These are phyloP conservation scores for Vespertilio murinus DNA, from an alignment of 2,797 vertebrate genomes.

Conservation along the genomic window DNA sequence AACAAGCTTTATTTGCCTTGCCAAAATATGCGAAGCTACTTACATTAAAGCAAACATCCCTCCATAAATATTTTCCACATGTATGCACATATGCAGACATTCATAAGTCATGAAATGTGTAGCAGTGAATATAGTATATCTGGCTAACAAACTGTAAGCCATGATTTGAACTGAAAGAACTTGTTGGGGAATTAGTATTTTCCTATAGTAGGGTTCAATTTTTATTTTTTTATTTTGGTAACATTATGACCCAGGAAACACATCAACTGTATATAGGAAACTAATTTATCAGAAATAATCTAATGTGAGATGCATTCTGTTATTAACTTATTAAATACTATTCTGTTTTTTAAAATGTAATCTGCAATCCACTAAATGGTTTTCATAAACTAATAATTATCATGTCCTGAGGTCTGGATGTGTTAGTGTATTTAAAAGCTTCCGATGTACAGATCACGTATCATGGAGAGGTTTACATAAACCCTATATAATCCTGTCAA, in stretches of 20 bases:
- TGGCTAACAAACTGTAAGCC: neutral
- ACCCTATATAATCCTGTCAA: neutral
- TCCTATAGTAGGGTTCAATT: neutral
- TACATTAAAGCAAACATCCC: neutral
- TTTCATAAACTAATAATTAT: neutral
- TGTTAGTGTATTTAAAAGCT: neutral
- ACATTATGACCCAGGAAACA: neutral
- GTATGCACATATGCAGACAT: neutral
- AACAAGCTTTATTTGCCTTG: neutral
- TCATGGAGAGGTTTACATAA: neutral
- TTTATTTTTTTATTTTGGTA: neutral
- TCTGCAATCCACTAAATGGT: neutral
- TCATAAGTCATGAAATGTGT: neutral
- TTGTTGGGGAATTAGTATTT: neutral
- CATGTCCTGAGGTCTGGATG: neutral
- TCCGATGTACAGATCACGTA: neutral
- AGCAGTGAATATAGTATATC: neutral
- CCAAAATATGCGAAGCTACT: neutral
- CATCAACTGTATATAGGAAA: neutral
- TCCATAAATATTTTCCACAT: neutral
- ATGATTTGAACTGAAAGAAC: neutral
- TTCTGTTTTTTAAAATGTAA: neutral
- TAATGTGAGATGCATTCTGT: neutral
- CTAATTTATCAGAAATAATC: neutral
- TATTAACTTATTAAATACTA: neutral